Evolutionary conservation across 2,797 vertebrate species (phyloP), one percentile per base, ranked within the genome.

Genomic region (Sebastiscus albofasciatus): DNA sequence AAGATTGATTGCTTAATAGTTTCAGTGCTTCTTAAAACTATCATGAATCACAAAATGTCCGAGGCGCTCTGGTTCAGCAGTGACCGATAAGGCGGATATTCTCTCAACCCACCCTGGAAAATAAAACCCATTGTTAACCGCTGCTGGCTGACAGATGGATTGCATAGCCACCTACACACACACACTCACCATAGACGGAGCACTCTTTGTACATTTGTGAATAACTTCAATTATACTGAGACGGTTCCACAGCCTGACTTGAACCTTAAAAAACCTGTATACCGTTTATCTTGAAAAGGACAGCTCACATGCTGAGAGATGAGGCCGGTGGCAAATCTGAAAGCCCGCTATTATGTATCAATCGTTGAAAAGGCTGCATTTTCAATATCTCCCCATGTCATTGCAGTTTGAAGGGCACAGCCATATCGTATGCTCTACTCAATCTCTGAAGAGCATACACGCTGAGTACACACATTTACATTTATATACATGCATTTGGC

Each of bases 371-470:
- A 64, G 8, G 59, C 67, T 80, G 69, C 33, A 59, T 85, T 88
- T 86, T 83, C 75, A 82, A 71, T 77, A 76, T 69, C 64, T 60
- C 5, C 54, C 7, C 13, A 1, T 34, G 83, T 83, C 86, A 87
- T 90, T 84, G 69, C 58, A 75, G 67, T 75, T 82, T 77, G 83
- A 91, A 92, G 81, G 82, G 49, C 82, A 85, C 61, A 33, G 59
- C 29, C 26, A 1, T 5, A 67, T 80, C 18, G 11, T 18, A 22
- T 52, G 54, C 54, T 62, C 66, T 0, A 59, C 64, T 64, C 82
- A 34, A 64, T 78, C 60, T 74, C 59, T 70, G 36, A 78, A 84
- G 80, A 83, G 77, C 49, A 33, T 11, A 22, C 31, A 75, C 14
- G 5, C 65, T 0, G 59, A 70, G 46, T 34, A 62, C 69, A 29